A percentile compares a stretch with the other conserved stretches of the same genome.
Evolutionary conservation across 2,797 vertebrate genomes (phyloP).

Genomic region (Tarsius wallacei): DNA sequence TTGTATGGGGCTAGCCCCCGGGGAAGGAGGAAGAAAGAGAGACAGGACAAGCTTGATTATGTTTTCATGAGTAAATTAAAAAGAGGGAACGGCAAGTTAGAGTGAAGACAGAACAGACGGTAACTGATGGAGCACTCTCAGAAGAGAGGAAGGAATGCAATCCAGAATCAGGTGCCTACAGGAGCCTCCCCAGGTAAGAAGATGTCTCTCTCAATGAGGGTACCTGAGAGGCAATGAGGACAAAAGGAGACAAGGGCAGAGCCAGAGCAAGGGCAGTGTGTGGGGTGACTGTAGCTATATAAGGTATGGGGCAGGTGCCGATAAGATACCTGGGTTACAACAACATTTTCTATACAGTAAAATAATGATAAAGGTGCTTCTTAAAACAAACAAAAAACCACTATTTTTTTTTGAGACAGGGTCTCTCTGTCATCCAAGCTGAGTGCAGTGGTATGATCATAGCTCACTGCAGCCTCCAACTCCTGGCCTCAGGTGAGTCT

Average conservation of each 20-base stretch:
- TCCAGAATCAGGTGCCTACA: background rate
- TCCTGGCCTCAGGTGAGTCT: too few species aligned
- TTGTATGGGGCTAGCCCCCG: accelerated
- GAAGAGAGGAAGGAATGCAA: background rate
- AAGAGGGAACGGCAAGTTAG: background rate
- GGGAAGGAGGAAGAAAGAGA: background rate
- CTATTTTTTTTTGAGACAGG: too few species aligned
- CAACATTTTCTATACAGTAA: background rate
- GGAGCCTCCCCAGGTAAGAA: background rate
- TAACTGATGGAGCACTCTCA: accelerated
- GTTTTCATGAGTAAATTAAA: background rate
- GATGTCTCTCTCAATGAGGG: background rate
- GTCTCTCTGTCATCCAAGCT: too few species aligned
- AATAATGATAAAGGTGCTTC: background rate
- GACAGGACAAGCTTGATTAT: background rate
- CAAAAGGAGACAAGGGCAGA: accelerated
- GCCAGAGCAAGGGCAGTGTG: background rate
- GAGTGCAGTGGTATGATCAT: too few species aligned
- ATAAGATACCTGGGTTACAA: accelerated
- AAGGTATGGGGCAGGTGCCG: accelerated
- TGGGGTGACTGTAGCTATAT: accelerated
- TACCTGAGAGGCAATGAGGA: background rate
- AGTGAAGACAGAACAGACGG: too few species aligned
- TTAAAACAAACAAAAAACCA: too few species aligned
- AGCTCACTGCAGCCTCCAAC: too few species aligned